These are phyloP conservation scores for Cancer borealis DNA, from an alignment of 2,888 invertebrate species.

Conservation along the genomic window DNA sequence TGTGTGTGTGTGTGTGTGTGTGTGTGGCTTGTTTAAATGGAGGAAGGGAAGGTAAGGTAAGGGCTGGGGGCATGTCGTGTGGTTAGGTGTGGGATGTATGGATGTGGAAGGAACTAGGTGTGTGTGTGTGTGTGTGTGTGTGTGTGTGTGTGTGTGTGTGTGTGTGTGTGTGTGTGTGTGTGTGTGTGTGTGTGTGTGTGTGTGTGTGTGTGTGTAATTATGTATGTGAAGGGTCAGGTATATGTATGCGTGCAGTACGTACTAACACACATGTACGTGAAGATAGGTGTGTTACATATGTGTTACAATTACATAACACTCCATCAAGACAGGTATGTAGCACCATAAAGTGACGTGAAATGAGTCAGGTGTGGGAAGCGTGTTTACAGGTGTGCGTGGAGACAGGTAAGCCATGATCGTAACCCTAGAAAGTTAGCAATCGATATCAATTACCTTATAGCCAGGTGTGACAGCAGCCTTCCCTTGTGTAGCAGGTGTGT, in stretches of 20 bases:
- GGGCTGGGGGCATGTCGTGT: neutral
- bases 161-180: neutral
- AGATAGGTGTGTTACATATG: neutral
- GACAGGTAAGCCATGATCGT: neutral
- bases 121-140: neutral
- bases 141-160: constrained; percentile 14
- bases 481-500: neutral
- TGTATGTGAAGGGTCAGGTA: neutral
- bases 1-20: constrained; percentile 22
- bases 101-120: neutral
- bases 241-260: neutral
- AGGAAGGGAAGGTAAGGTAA: neutral
- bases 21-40: neutral
- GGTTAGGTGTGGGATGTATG: neutral
- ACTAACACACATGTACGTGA: neutral
- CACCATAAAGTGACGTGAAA: neutral
- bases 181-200: neutral
- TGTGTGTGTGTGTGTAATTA: neutral
- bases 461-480: neutral
- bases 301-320: neutral
- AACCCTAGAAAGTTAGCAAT: neutral
- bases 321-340: neutral
- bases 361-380: neutral
- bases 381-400: neutral
- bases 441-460: neutral